Percentiles rank a stretch among this genome's conserved stretches.
Conservation (phyloP, 2,797 vertebrate genomes). For the Hippopotamyrus pictus region DNA sequence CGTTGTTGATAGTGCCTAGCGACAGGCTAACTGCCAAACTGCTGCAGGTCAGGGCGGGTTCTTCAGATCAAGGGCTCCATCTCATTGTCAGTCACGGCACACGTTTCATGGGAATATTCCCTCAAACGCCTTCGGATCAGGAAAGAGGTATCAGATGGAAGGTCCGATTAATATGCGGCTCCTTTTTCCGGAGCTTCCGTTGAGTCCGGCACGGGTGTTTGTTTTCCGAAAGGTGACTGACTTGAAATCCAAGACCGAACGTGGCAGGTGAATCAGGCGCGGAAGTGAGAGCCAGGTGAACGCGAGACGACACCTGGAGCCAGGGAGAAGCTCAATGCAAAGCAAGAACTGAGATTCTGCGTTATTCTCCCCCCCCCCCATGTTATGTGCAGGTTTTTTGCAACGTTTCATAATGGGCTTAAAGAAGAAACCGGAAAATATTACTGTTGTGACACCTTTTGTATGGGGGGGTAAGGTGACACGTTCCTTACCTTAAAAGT, state of each 20-base stretch:
- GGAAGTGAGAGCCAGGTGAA: not conserved
- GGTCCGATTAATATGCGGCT: not conserved
- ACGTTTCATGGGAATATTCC: not conserved
- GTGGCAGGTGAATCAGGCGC: not conserved
- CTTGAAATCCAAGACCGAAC: not conserved
- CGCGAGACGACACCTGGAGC: not conserved
- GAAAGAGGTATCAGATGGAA: slow-evolving; percentile 1
- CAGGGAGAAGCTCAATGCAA: not conserved
- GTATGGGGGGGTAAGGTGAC: not conserved
- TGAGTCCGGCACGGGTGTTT: not conserved
- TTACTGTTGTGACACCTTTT: slow-evolving; percentile 9
- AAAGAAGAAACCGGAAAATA: not conserved
- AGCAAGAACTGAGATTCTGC: not conserved
- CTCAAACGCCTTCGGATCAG: not conserved
- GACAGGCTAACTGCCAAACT: not conserved
- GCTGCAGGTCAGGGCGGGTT: not conserved
- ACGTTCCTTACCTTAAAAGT: not conserved
- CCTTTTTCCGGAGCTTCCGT: not conserved
- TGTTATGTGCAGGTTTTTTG: not conserved
- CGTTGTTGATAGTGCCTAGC: not conserved
- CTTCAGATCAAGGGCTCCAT: not conserved
- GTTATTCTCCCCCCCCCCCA: not conserved
- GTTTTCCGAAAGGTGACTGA: slow-evolving; percentile 9
- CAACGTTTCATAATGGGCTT: slow-evolving; percentile 2
- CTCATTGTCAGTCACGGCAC: not conserved